A percentile compares a stretch with the other conserved stretches of the same genome.
Evolutionary conservation across 2,113 vertebrate species (phyloP).

Genomic region (Eubucco bourcierii): DNA sequence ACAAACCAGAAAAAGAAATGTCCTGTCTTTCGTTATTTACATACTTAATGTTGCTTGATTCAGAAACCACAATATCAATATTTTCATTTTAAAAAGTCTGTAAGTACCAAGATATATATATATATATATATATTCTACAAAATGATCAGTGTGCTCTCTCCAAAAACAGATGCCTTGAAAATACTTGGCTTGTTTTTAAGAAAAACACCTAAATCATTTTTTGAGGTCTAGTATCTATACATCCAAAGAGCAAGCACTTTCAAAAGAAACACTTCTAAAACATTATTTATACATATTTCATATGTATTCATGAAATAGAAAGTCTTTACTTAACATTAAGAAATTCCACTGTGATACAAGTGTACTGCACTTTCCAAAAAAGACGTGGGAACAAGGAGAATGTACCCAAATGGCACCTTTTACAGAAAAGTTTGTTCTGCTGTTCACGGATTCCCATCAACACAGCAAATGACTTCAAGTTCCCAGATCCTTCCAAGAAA

Average conservation of each 20-base stretch:
- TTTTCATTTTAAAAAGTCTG: slow-evolving; percentile 70
- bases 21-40: slow-evolving; percentile 72
- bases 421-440: slow-evolving; percentile 6
- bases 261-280: slow-evolving; percentile 61
- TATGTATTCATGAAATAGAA: not conserved
- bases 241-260: slow-evolving; percentile 52
- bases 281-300: slow-evolving; percentile 4
- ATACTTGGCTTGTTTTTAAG: slow-evolving; percentile 61
- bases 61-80: slow-evolving; percentile 75
- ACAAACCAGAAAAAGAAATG: not conserved
- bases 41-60: slow-evolving; percentile 80
- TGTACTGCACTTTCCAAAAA: slow-evolving; percentile 21
- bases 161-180: slow-evolving; percentile 58
- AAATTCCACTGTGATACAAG: slow-evolving; percentile 43
- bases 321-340: slow-evolving; percentile 6
- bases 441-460: not conserved
- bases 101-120: slow-evolving; percentile 59
- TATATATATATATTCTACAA: slow-evolving; percentile 64
- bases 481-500: slow-evolving; percentile 11
- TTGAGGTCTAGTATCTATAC: slow-evolving; percentile 58
- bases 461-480: not conserved
- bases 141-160: slow-evolving; percentile 59
- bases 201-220: slow-evolving; percentile 72
- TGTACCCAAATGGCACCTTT: slow-evolving; percentile 21
- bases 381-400: not conserved